phyloP scores from a whole-genome alignment of 2,113 vertebrate genomes.

The Rhombomys opimus region DNA sequence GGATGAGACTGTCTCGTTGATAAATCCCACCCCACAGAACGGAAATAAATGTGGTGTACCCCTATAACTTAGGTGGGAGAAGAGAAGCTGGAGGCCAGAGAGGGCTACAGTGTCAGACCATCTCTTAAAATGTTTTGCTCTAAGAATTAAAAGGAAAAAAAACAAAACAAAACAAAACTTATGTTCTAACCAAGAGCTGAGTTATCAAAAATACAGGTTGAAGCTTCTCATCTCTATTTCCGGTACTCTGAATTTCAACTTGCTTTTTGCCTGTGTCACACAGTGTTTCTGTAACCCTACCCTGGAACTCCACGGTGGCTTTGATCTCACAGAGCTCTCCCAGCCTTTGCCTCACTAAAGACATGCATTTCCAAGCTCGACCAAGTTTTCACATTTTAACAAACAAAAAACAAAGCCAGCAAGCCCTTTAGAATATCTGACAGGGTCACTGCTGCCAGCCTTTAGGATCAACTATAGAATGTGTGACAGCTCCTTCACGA shows the following conservation, averaged over 20 bases:
- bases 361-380: neutral
- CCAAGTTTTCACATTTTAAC: neutral
- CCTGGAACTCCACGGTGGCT: neutral
- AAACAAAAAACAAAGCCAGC: neutral
- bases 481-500: neutral
- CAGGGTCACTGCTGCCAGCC: neutral
- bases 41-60: neutral
- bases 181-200: constrained; percentile 27
- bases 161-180: neutral
- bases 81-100: neutral
- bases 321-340: too few species aligned
- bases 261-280: neutral
- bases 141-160: constrained; percentile 58
- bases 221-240: neutral
- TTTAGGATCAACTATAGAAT: neutral
- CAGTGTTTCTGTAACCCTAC: neutral
- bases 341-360: neutral
- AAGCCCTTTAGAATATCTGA: neutral
- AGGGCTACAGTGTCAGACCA: neutral
- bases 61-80: neutral
- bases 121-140: neutral
- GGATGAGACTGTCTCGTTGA: neutral
- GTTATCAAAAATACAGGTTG: constrained; percentile 30
- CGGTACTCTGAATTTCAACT: constrained; percentile 28
- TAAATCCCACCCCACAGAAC: neutral